Percentiles rank a stretch among this genome's conserved stretches.
Conservation (phyloP, 2,888 invertebrate species). For the Phytoseiulus persimilis region DNA sequence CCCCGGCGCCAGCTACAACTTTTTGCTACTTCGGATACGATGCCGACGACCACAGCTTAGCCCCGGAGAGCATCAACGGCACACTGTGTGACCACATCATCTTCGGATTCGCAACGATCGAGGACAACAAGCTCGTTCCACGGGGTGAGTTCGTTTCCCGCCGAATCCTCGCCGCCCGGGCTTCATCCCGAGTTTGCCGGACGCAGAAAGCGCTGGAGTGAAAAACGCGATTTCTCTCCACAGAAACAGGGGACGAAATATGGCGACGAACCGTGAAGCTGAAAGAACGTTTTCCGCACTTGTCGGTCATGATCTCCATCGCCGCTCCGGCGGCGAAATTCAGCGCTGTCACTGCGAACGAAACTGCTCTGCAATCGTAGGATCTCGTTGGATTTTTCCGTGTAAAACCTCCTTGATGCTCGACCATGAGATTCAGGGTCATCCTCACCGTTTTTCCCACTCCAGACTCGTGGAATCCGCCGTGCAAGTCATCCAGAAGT, state of each 20-base stretch:
- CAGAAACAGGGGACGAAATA: conserved; percentile 47
- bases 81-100: conserved; percentile 73
- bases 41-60: conserved; percentile 48
- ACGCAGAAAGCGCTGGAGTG: conserved; percentile 44
- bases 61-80: conserved; percentile 59
- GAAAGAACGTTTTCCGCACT: neutral
- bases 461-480: conserved; percentile 46
- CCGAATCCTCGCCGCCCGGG: neutral
- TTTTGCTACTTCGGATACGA: conserved; percentile 28
- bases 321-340: neutral
- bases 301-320: neutral
- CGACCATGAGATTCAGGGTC: too few relatives aligned
- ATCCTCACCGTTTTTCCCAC: too few relatives aligned
- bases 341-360: neutral
- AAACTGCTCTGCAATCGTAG: neutral
- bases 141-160: conserved; percentile 43
- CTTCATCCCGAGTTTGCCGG: neutral
- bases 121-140: conserved; percentile 57
- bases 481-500: conserved; percentile 44
- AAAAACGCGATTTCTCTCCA: neutral
- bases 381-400: too few relatives aligned
- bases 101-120: conserved; percentile 63
- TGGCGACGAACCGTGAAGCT: conserved; percentile 52
- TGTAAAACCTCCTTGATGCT: too few relatives aligned
- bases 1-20: neutral